phyloP scores from a whole-genome alignment of 2,888 invertebrate species.

The Caradrina kadenii region DNA sequence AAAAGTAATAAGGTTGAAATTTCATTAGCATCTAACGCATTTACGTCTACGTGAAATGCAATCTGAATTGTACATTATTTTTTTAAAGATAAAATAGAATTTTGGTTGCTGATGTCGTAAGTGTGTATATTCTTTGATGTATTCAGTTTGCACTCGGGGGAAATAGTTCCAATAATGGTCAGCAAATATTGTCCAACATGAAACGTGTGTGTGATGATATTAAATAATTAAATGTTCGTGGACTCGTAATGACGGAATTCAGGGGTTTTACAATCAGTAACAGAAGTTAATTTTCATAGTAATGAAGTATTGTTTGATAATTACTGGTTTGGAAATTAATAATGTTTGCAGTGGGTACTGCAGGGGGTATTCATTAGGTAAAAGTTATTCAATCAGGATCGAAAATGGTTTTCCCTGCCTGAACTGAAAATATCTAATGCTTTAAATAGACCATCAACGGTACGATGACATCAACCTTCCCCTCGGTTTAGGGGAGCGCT shows the following conservation, averaged over 20 bases:
- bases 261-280: constrained; percentile 19
- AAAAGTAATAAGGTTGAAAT: constrained; percentile 39
- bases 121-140: constrained; percentile 6
- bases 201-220: constrained; percentile 48
- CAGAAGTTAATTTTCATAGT: constrained; percentile 1
- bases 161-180: constrained; percentile 59
- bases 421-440: constrained; percentile 8
- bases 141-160: constrained; percentile 28
- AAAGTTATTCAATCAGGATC: too few species aligned
- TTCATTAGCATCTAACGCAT: constrained; percentile 7
- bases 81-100: background rate
- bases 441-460: constrained; percentile 16
- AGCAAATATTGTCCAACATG: constrained; percentile 57
- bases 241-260: constrained; percentile 23
- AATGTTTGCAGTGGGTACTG: background rate
- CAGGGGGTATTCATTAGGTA: too few species aligned
- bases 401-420: background rate
- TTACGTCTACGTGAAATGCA: background rate
- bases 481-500: constrained; percentile 1
- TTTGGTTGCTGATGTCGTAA: background rate
- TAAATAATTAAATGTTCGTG: constrained; percentile 32
- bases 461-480: constrained; percentile 10
- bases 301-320: constrained; percentile 18
- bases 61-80: background rate
- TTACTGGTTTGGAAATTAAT: background rate